Percentiles rank a stretch among this genome's conserved stretches.
Evolutionary conservation across 2,113 vertebrate species (phyloP).

Genomic region (Orientallactaga bullata): DNA sequence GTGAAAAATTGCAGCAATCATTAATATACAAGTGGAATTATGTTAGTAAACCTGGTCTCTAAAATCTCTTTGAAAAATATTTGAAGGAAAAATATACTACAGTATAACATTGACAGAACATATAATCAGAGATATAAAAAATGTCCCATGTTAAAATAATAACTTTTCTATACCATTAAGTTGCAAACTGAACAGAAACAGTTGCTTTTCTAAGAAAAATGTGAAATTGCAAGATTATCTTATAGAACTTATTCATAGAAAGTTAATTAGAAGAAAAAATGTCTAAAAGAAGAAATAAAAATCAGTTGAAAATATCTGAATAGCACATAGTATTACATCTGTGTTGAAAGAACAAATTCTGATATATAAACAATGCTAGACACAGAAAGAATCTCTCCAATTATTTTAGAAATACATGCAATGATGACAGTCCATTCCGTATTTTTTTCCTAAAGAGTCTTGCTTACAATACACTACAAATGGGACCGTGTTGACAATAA

Average conservation of each 20-base stretch:
- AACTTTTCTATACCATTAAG: background rate
- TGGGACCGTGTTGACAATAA: background rate
- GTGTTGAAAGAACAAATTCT: background rate
- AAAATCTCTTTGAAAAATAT: background rate
- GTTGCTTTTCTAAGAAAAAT: background rate
- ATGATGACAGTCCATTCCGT: background rate
- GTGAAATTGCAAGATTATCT: background rate
- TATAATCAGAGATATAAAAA: background rate
- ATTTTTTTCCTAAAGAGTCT: background rate
- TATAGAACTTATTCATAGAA: background rate
- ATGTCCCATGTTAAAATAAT: background rate
- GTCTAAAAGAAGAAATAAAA: background rate
- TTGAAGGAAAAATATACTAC: background rate
- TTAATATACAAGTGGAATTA: background rate
- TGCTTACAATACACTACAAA: background rate
- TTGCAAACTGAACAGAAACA: background rate
- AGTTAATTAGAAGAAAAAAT: background rate
- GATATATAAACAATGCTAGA: background rate
- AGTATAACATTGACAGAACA: background rate
- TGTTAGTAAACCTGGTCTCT: background rate
- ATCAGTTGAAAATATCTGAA: background rate
- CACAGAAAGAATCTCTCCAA: background rate
- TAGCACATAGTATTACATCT: background rate
- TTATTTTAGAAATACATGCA: background rate
- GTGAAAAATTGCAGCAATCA: background rate